phyloP scores from a whole-genome alignment of 2,797 vertebrate genomes.

The Onychomys arenicola region DNA sequence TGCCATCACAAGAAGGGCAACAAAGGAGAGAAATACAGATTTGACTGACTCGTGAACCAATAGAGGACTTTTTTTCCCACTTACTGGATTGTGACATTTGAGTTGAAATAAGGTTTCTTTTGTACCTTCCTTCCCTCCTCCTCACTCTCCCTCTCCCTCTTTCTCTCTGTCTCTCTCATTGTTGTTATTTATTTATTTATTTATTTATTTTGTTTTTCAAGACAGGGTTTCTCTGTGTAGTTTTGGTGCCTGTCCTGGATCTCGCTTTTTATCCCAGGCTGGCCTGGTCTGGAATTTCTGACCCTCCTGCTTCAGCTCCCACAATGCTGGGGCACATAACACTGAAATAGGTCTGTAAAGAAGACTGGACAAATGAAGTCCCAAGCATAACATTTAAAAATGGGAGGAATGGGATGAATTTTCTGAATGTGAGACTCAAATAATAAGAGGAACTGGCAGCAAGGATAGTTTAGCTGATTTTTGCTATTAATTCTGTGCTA shows the following conservation, averaged over 20 bases:
- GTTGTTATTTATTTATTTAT: not conserved
- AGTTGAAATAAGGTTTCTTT: not conserved
- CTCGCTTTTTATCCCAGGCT: not conserved
- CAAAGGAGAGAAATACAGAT: not conserved
- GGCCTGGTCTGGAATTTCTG: not conserved
- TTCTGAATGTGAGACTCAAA: not conserved
- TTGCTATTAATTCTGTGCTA: not conserved
- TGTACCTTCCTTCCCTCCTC: too few relatives aligned
- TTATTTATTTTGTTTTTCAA: not conserved
- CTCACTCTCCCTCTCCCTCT: not conserved
- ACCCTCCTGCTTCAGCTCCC: not conserved
- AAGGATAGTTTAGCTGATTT: not conserved
- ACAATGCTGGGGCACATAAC: not conserved
- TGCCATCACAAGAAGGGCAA: not conserved
- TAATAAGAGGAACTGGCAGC: not conserved
- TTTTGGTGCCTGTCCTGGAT: too few relatives aligned
- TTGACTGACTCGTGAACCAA: not conserved
- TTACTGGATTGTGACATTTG: not conserved
- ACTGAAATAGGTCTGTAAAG: slow-evolving; percentile 28
- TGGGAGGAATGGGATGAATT: not conserved
- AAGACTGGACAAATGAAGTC: not conserved
- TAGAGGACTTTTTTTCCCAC: not conserved
- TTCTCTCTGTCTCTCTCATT: not conserved
- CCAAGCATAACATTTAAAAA: not conserved
- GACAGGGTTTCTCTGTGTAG: not conserved